Percentiles rank a stretch among this genome's conserved stretches.
Conservation (phyloP, 2,797 vertebrate genomes). For the Scyliorhinus canicula region DNA sequence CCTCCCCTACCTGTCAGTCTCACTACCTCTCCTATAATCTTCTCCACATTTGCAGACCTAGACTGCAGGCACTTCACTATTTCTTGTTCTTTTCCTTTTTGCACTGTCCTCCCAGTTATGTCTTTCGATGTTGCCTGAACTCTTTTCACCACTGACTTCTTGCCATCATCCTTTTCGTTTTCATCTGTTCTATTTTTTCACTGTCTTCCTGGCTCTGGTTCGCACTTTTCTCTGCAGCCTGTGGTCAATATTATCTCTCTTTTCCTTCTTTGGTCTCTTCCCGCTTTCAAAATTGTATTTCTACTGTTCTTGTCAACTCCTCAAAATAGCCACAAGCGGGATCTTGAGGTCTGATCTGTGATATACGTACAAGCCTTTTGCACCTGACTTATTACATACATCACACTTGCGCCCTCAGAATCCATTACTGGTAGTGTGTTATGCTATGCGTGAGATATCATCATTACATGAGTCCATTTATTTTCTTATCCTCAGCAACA, state of each 20-base stretch:
- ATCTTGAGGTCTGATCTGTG: slow-evolving; percentile 6
- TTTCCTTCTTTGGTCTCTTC: background rate
- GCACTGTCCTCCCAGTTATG: background rate
- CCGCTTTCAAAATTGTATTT: background rate
- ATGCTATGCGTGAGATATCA: background rate
- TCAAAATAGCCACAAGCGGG: background rate
- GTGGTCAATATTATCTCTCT: background rate
- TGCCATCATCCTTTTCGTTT: slow-evolving; percentile 1
- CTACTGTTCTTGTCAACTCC: background rate
- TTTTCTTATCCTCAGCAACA: slow-evolving; percentile 14
- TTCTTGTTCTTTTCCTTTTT: background rate
- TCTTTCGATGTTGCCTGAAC: background rate
- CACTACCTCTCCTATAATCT: background rate
- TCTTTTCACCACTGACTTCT: background rate
- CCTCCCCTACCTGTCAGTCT: background rate
- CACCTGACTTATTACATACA: background rate
- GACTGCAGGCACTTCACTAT: background rate
- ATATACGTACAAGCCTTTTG: background rate
- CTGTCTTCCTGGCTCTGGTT: background rate
- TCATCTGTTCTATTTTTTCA: background rate
- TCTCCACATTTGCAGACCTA: background rate
- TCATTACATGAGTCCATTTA: background rate
- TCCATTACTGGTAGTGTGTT: slow-evolving; percentile 11
- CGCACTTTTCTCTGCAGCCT: background rate
- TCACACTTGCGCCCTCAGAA: background rate